Conservation (phyloP, 2,797 vertebrate genomes). For the Lophius americanus region DNA sequence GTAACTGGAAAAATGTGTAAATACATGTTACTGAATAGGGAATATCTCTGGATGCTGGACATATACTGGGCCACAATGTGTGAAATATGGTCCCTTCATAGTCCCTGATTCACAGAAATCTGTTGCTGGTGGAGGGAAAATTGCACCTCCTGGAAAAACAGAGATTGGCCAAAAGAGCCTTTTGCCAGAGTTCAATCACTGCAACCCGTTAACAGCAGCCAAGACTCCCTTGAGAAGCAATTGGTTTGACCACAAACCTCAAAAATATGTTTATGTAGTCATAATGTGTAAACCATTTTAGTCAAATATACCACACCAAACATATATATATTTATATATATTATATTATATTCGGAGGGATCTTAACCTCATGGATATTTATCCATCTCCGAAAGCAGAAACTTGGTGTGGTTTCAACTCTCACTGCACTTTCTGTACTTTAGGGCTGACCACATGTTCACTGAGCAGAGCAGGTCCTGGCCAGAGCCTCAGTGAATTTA, state of each 20-base stretch:
- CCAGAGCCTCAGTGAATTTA: conserved; percentile 9
- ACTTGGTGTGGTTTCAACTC: background rate
- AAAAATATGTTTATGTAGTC: conserved; percentile 47
- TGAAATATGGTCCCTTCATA: too few relatives aligned
- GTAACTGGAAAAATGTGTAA: too few relatives aligned
- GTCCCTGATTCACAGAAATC: too few relatives aligned
- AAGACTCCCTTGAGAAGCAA: conserved; percentile 22
- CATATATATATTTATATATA: too few relatives aligned
- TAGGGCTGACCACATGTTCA: background rate
- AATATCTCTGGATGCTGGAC: too few relatives aligned
- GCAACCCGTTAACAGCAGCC: conserved; percentile 32
- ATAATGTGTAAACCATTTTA: conserved; percentile 43
- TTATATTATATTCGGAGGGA: background rate
- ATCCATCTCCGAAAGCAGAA: background rate
- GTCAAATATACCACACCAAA: conserved; percentile 51
- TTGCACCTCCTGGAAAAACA: too few relatives aligned
- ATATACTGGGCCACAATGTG: too few relatives aligned
- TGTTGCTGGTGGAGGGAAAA: too few relatives aligned
- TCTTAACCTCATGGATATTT: conserved; percentile 26
- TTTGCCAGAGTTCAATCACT: conserved; percentile 40
- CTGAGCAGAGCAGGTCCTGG: conserved; percentile 9
- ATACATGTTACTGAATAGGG: too few relatives aligned
- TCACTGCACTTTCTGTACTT: conserved; percentile 5
- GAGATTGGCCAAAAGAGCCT: too few relatives aligned
- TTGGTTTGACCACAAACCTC: conserved; percentile 53